Conservation (phyloP, 2,888 invertebrate genomes). For the Xiphydria camelus region DNA sequence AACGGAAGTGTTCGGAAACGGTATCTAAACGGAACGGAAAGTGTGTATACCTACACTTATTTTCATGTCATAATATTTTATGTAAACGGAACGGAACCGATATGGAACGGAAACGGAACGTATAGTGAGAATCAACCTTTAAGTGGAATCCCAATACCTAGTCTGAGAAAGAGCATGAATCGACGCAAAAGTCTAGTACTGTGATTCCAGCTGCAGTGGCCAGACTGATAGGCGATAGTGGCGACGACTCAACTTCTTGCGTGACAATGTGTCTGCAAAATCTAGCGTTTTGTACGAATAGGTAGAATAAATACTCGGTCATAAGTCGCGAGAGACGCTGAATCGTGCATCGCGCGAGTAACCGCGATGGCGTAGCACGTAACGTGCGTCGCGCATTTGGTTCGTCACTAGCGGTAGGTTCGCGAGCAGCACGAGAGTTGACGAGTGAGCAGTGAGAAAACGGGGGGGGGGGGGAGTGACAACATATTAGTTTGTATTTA, state of each 20-base stretch:
- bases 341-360: slow-evolving; percentile 17
- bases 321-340: slow-evolving; percentile 1
- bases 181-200: too few species aligned
- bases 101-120: too few species aligned
- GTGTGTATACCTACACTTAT: too few species aligned
- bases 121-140: too few species aligned
- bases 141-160: too few species aligned
- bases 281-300: slow-evolving; percentile 13
- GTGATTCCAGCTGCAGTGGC: too few species aligned
- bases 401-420: too few species aligned
- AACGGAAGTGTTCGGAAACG: too few species aligned
- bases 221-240: slow-evolving; percentile 25
- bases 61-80: too few species aligned
- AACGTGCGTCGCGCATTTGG: background rate
- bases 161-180: too few species aligned
- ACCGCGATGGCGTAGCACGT: slow-evolving; percentile 19
- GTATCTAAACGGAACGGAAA: too few species aligned
- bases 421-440: background rate
- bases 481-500: background rate
- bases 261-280: slow-evolving; percentile 22
- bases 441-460: background rate
- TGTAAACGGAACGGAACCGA: too few species aligned
- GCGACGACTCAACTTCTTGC: slow-evolving; percentile 25
- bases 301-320: slow-evolving; percentile 8
- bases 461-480: background rate